Percentiles rank a stretch among this genome's conserved stretches.
Evolutionary conservation across 2,888 invertebrate genomes (phyloP).

Genomic region (Drosophila austrosaltans): DNA sequence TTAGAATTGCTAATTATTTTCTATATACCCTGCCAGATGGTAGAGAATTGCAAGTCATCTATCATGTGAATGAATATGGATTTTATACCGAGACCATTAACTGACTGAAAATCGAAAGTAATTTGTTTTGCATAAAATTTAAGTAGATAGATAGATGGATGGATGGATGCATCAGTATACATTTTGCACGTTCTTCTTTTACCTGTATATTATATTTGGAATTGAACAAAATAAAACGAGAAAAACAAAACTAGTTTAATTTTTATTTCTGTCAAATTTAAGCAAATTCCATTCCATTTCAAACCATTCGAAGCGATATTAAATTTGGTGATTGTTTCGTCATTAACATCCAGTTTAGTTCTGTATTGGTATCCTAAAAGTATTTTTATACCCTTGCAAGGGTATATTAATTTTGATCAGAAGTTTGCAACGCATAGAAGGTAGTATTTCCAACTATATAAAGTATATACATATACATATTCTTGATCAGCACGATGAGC

Average conservation of each 20-base stretch:
- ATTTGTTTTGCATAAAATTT: constrained; percentile 32
- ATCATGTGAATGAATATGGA: constrained; percentile 20
- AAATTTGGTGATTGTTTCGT: constrained; percentile 37
- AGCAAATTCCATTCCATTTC: neutral
- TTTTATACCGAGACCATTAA: constrained; percentile 25
- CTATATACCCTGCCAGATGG: constrained; percentile 2
- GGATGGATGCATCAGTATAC: neutral
- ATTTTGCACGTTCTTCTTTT: neutral
- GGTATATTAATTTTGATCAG: too few relatives aligned
- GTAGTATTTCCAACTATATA: too few relatives aligned
- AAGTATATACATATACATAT: too few relatives aligned
- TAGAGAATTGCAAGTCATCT: constrained; percentile 5
- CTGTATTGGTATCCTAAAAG: constrained; percentile 41
- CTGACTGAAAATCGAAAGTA: constrained; percentile 21
- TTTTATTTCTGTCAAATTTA: too few relatives aligned
- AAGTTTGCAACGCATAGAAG: too few relatives aligned
- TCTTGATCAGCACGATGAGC: too few relatives aligned
- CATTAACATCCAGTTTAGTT: constrained; percentile 47
- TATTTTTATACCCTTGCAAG: too few relatives aligned
- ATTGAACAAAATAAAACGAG: too few relatives aligned
- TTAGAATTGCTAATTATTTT: neutral
- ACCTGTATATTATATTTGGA: too few relatives aligned
- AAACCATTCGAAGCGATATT: neutral
- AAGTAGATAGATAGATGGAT: constrained; percentile 36
- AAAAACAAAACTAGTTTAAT: too few relatives aligned